Percentiles rank a stretch among this genome's conserved stretches.
Evolutionary conservation across 2,113 vertebrate genomes (phyloP).

Genomic region (Thunnus thynnus): DNA sequence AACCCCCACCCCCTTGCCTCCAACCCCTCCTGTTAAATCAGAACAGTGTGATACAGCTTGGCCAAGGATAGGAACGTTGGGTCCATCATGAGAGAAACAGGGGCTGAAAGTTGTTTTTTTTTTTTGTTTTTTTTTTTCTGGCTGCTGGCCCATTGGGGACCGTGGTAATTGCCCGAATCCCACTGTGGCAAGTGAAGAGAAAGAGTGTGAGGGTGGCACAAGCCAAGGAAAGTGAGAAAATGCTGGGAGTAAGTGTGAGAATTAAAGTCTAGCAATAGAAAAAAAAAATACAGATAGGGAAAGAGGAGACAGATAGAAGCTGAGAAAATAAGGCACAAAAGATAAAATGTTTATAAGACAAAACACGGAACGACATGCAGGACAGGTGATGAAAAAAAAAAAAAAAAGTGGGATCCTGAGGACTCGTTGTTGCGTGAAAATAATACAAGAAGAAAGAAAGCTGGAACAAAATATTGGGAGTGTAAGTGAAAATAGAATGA

Average conservation of each 20-base stretch:
- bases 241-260: constrained; percentile 42
- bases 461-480: constrained; percentile 32
- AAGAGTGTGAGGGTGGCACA: constrained; percentile 51
- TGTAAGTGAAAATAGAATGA: constrained; percentile 59
- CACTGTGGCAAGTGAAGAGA: constrained; percentile 68
- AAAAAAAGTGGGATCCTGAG: constrained; percentile 9
- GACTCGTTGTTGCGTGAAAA: constrained; percentile 30
- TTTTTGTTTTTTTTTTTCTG: constrained; percentile 54
- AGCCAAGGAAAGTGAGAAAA: constrained; percentile 65
- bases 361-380: not conserved
- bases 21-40: constrained; percentile 48
- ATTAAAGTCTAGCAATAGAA: constrained; percentile 39
- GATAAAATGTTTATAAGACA: constrained; percentile 33
- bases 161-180: constrained; percentile 80
- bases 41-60: constrained; percentile 52
- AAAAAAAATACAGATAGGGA: constrained; percentile 5
- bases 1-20: constrained; percentile 25
- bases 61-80: constrained; percentile 43
- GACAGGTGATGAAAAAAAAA: constrained; percentile 30
- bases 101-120: constrained; percentile 62
- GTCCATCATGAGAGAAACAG: constrained; percentile 59
- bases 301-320: constrained; percentile 7
- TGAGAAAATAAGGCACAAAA: constrained; percentile 22
- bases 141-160: constrained; percentile 66
- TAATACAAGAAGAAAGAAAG: constrained; percentile 20